phyloP scores from a whole-genome alignment of 2,113 vertebrate genomes.

The Varanus komodoensis region DNA sequence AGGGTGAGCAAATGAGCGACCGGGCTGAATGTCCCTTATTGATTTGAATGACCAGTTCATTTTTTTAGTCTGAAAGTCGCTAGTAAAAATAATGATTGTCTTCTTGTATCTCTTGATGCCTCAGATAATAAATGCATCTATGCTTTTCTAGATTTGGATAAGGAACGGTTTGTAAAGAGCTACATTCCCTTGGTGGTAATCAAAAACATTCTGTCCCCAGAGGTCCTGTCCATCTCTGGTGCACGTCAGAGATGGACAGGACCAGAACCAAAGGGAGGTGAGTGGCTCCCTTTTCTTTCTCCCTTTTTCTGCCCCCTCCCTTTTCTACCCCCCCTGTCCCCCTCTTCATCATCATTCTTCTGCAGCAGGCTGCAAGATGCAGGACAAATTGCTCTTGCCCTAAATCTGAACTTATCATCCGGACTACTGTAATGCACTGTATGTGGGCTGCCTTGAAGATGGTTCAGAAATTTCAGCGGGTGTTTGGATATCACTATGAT shows the following conservation, averaged over 20 bases:
- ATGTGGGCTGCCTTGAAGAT: too few relatives aligned
- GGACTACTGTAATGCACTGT: too few relatives aligned
- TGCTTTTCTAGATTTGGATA: neutral
- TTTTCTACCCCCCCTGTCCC: neutral
- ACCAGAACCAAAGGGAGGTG: neutral
- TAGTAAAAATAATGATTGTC: neutral
- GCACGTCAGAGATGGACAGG: too few relatives aligned
- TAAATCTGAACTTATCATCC: neutral
- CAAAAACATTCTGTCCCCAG: too few relatives aligned
- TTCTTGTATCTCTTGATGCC: neutral
- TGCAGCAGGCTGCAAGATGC: neutral
- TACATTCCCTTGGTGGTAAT: neutral
- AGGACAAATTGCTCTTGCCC: neutral
- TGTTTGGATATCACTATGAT: too few relatives aligned
- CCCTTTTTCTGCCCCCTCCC: neutral
- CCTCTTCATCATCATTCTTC: neutral
- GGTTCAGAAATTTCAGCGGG: too few relatives aligned
- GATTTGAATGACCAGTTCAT: neutral
- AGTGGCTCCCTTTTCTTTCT: neutral
- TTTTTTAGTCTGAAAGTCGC: neutral
- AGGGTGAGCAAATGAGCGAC: neutral
- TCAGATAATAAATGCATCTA: neutral
- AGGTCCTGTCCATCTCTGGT: neutral
- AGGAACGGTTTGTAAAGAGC: neutral
- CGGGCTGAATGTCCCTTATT: neutral